Evolutionary conservation across 2,888 invertebrate species (phyloP), one percentile per base, ranked within the genome.

Genomic region (Drosophila mulleri): DNA sequence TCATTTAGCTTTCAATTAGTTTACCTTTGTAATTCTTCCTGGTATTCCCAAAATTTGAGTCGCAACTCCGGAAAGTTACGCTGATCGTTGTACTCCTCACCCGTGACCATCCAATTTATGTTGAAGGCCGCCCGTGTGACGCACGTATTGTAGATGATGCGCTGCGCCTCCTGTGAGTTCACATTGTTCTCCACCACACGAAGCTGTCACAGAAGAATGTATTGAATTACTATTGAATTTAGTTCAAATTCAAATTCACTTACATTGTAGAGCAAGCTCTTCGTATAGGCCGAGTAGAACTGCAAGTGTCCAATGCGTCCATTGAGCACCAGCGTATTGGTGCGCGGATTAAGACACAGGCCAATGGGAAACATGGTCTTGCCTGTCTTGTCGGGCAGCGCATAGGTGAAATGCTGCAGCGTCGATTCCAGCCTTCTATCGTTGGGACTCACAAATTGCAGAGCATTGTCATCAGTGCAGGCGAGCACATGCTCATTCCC

Each of bases 11-110:
- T 16, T 16, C 2, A 16, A 3, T 45, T 8, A 14, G 14, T 26
- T 50, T 93, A 96, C 95, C 92, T 94, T 92, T 96, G 96, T 57
- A 93, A 92, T 45, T 93, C 92, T 2, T 92, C 89, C 78, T 95
- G 92, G 83, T 94, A 96, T 65, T 93, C 87, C 97, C 97, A 97
- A 92, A 97, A 97, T 89, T 97, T 97, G 1, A 97, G 93, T 62
- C 95, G 93, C 6, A 95, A 92, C 92, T 97, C 96, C 7, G 94
- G 93, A 56, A 93, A 92, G 68, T 94, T 94, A 48, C 94, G 91
- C 32, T 93, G 92, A 91, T 96, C 95, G 83, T 95, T 94, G 68
- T 95, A 93, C 66, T 94, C 93, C 90, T 96, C 96, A 7, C 95
- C 94, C 0, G 97, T 97, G 9, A 95, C 96, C 93, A 97, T 93